Percentiles rank a stretch among this genome's conserved stretches.
phyloP scores from a whole-genome alignment of 1,140 invertebrate species.

The Fopius arisanus region DNA sequence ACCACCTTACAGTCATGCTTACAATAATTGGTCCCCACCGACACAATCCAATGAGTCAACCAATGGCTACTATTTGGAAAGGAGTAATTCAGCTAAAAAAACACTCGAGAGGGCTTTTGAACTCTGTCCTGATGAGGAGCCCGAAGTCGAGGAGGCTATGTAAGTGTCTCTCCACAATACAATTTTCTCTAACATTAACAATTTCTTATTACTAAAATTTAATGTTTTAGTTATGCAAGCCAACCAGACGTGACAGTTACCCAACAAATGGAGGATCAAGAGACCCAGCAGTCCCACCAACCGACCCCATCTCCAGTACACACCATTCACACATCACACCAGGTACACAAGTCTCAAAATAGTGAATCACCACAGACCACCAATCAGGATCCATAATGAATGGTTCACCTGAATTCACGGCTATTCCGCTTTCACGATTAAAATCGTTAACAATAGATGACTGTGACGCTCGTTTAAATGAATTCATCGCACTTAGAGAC shows the following conservation, averaged over 20 bases:
- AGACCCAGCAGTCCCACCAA: slow-evolving; percentile 37
- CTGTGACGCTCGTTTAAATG: slow-evolving; percentile 42
- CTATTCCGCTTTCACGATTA: background rate
- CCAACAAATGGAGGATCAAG: slow-evolving; percentile 32
- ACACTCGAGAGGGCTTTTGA: slow-evolving; percentile 86
- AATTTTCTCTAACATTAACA: slow-evolving; percentile 18
- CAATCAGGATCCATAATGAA: slow-evolving; percentile 63
- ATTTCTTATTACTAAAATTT: background rate
- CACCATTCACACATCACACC: slow-evolving; percentile 28
- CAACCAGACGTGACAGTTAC: slow-evolving; percentile 39
- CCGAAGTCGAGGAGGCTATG: slow-evolving; percentile 49
- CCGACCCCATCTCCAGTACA: slow-evolving; percentile 30
- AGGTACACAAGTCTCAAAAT: slow-evolving; percentile 48
- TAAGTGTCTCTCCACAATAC: too few relatives aligned
- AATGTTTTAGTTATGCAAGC: slow-evolving; percentile 41
- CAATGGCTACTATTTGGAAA: slow-evolving; percentile 93
- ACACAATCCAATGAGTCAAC: slow-evolving; percentile 94
- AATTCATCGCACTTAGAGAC: background rate
- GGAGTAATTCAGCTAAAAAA: slow-evolving; percentile 91
- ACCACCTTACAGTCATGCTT: slow-evolving; percentile 76
- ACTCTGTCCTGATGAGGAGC: slow-evolving; percentile 81
- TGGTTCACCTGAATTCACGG: slow-evolving; percentile 33
- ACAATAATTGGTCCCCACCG: slow-evolving; percentile 93
- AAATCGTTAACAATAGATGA: slow-evolving; percentile 40
- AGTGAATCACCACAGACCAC: slow-evolving; percentile 54